Evolutionary conservation across 2,797 vertebrate species (phyloP).

Genomic region (Etheostoma nigrum): DNA sequence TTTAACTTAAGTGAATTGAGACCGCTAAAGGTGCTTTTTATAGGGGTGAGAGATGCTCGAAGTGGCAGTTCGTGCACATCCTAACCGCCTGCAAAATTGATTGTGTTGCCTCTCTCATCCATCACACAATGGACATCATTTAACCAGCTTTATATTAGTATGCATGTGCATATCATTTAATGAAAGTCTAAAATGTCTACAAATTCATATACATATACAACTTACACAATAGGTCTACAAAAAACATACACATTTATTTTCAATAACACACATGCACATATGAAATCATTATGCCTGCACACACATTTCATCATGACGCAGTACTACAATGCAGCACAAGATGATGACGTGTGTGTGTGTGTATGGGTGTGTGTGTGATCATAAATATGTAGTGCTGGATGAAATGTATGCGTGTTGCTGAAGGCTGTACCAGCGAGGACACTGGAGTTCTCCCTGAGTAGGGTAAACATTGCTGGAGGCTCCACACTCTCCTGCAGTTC

Average conservation of each 20-base stretch:
- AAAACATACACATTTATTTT: constrained; percentile 19
- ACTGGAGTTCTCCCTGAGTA: constrained; percentile 56
- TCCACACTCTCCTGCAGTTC: constrained; percentile 21
- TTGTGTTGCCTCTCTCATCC: constrained; percentile 55
- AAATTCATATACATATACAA: not conserved
- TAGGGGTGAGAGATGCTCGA: not conserved
- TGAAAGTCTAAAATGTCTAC: not conserved
- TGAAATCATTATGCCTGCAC: constrained; percentile 29
- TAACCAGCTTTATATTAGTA: constrained; percentile 55
- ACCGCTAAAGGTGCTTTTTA: constrained; percentile 21
- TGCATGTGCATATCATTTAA: constrained; percentile 72
- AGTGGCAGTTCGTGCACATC: constrained; percentile 13
- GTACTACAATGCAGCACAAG: constrained; percentile 47
- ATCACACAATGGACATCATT: constrained; percentile 49
- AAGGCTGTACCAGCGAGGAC: constrained; percentile 48
- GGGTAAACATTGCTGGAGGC: constrained; percentile 63
- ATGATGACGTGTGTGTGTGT: constrained; percentile 25
- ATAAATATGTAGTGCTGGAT: constrained; percentile 55
- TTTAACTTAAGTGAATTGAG: constrained; percentile 27
- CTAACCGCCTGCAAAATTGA: constrained; percentile 56
- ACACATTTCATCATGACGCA: constrained; percentile 53
- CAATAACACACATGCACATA: constrained; percentile 23
- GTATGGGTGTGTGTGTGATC: constrained; percentile 25
- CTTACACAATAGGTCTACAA: not conserved
- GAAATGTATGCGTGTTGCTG: constrained; percentile 48